Conservation (phyloP, 2,888 invertebrate genomes). For the Melangyna quadrimaculata region DNA sequence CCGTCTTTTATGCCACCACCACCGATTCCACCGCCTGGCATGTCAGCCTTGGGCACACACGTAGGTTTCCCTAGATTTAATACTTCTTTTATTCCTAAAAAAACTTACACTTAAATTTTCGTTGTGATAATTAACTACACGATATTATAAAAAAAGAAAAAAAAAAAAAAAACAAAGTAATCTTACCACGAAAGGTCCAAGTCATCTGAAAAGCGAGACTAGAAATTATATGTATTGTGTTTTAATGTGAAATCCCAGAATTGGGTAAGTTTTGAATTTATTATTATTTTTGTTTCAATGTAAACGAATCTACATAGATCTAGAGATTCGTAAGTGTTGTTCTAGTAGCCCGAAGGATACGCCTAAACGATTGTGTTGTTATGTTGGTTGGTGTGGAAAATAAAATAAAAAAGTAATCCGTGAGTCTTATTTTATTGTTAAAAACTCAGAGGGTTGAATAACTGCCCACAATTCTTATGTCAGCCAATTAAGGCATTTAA, state of each 20-base stretch:
- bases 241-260: conserved; percentile 54
- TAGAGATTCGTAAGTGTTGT: conserved; percentile 17
- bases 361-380: conserved; percentile 11
- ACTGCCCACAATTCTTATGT: not conserved
- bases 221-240: conserved; percentile 54
- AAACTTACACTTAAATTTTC: conserved; percentile 36
- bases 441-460: conserved; percentile 13
- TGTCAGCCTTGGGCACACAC: conserved; percentile 88
- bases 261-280: conserved; percentile 61
- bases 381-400: conserved; percentile 39
- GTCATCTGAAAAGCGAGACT: conserved; percentile 50
- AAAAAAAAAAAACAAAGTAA: conserved; percentile 4
- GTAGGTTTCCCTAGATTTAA: conserved; percentile 82
- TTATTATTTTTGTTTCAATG: conserved; percentile 11
- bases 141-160: conserved; percentile 20
- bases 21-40: conserved; percentile 86
- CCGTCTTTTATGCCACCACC: conserved; percentile 89
- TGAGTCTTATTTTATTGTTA: conserved; percentile 41
- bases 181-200: conserved; percentile 27
- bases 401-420: conserved; percentile 30
- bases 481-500: not conserved
- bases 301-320: conserved; percentile 36
- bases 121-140: conserved; percentile 17
- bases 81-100: conserved; percentile 11
- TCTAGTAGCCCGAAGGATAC: conserved; percentile 15